Base-by-base conservation (phyloP, 2,888 invertebrate species). In the Agriopis marginaria region DNA sequence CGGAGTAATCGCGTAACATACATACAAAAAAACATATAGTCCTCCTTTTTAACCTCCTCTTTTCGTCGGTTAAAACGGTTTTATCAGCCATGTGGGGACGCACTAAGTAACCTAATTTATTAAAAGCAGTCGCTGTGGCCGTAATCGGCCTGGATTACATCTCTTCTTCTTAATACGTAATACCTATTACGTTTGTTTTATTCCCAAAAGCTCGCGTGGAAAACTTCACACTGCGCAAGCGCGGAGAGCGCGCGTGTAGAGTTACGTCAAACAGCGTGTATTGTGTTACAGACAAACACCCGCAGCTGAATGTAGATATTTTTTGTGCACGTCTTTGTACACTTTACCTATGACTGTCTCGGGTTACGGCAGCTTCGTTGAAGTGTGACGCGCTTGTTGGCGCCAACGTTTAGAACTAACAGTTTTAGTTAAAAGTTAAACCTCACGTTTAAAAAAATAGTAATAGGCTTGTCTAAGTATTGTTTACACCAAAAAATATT, bases 221-320 rank as follows among this genome's bases (percentile, higher is more conserved):
- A 54, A 49, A 17, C 59, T 44, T 62, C 47, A 56, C 61, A 62
- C 54, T 53, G 60, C 67, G 68, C 63, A 39, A 51, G 66, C 62
- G 63, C 71, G 50, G 60, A 58, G 55, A n/a, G 64, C 61, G 42
- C 50, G 50, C 71, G 66, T 75, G 55, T 76, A 69, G 53, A 23
- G 56, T 76, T 76, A 73, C 76, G 54, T 67, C 70, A 71, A 74
- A 72, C 71, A 44, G 12, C 44, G 55, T 49, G 73, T 73, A 67
- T 77, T 49, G 66, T 68, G 72, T 77, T 74, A 71, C 77, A 69
- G 58, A 71, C 71, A 70, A 71, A 75, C 70, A 66, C 63, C 63
- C 69, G 68, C 73, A 72, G 74, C 71, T 75, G 68, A 63, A 64
- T 72, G 59, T 72, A 60, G 58, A 64, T 56, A 53, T 72, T 74